Conservation (phyloP, 2,888 invertebrate genomes). For the Andricus curvator region DNA sequence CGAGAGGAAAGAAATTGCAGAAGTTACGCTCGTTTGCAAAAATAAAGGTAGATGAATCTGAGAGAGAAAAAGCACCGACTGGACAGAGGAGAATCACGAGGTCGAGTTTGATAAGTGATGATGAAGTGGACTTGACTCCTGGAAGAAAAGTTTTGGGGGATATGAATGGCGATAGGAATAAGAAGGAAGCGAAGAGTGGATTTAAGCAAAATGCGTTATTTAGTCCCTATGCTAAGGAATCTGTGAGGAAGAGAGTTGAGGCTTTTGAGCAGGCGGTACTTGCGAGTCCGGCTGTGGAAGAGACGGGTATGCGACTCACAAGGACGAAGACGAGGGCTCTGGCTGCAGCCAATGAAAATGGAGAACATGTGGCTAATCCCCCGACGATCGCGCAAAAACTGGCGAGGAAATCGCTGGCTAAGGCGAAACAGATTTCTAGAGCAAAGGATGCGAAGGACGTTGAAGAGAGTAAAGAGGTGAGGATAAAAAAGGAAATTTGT, state of each 20-base stretch:
- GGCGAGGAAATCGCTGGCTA: constrained; percentile 72
- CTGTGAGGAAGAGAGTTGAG: constrained; percentile 82
- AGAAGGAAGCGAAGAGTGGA: constrained; percentile 58
- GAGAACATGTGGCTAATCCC: constrained; percentile 24
- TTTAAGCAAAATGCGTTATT: constrained; percentile 76
- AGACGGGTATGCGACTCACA: constrained; percentile 78
- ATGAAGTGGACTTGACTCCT: constrained; percentile 65
- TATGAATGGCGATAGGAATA: constrained; percentile 43
- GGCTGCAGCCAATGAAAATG: constrained; percentile 72
- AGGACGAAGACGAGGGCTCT: constrained; percentile 82
- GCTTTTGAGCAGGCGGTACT: constrained; percentile 81
- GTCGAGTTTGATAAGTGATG: constrained; percentile 57
- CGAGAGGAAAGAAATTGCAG: constrained; percentile 44
- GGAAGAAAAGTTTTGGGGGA: constrained; percentile 51
- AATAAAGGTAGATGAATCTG: not conserved
- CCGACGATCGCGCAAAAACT: constrained; percentile 63
- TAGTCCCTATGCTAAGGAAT: constrained; percentile 82
- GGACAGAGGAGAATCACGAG: constrained; percentile 46
- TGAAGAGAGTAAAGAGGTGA: constrained; percentile 72
- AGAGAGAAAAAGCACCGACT: constrained; percentile 43
- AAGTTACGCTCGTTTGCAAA: constrained; percentile 44
- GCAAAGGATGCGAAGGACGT: constrained; percentile 65
- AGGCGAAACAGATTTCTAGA: constrained; percentile 70
- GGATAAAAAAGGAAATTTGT: not conserved
- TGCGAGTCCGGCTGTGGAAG: constrained; percentile 61